A percentile compares a stretch with the other conserved stretches of the same genome.
Evolutionary conservation across 2,888 invertebrate genomes (phyloP).

Genomic region (Clitarchus hookeri): DNA sequence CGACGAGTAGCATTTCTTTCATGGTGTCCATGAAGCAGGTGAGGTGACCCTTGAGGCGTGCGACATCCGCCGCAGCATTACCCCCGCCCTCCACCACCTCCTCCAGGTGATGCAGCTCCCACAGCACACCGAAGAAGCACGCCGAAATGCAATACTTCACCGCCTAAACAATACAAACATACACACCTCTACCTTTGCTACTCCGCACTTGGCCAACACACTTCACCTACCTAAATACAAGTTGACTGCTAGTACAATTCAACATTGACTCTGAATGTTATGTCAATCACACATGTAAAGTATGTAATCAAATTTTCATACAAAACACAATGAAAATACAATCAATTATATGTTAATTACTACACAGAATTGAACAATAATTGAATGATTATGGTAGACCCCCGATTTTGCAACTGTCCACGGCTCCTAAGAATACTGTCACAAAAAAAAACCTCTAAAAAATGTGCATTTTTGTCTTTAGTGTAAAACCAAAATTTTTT

Average conservation of each 20-base stretch:
- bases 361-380: too few relatives aligned
- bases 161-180: slow-evolving; percentile 56
- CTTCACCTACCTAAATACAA: not conserved
- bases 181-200: slow-evolving; percentile 11
- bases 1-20: slow-evolving; percentile 68
- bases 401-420: too few relatives aligned
- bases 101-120: slow-evolving; percentile 86
- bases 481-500: too few relatives aligned
- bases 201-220: not conserved
- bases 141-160: slow-evolving; percentile 81
- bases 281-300: too few relatives aligned
- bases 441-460: too few relatives aligned
- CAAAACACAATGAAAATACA: too few relatives aligned
- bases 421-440: too few relatives aligned
- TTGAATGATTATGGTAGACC: too few relatives aligned
- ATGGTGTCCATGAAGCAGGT: slow-evolving; percentile 76
- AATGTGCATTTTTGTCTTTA: too few relatives aligned
- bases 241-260: not conserved
- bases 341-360: too few relatives aligned
- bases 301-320: too few relatives aligned
- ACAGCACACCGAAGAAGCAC: slow-evolving; percentile 72
- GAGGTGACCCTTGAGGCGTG: slow-evolving; percentile 69
- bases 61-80: slow-evolving; percentile 61
- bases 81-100: slow-evolving; percentile 67
- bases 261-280: not conserved